These are phyloP conservation scores for Dione vanillae DNA, from an alignment of 2,888 invertebrate species.

Conservation along the genomic window DNA sequence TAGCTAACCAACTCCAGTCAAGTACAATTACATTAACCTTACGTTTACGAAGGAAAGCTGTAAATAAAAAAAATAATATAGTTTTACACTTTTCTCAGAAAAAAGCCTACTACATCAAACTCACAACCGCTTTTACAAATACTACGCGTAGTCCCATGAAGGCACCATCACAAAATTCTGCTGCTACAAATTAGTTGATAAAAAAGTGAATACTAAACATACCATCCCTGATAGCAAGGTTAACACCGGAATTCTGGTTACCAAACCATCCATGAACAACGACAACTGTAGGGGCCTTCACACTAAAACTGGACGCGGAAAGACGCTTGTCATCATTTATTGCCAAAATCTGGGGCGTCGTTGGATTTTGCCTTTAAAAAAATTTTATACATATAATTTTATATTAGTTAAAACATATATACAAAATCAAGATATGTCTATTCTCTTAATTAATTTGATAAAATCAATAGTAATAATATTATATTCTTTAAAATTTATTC, in stretches of 20 bases:
- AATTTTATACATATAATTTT: not conserved
- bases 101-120: too few relatives aligned
- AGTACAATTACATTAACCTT: conserved; percentile 61
- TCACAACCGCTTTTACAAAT: too few relatives aligned
- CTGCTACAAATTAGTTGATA: too few relatives aligned
- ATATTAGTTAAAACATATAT: too few relatives aligned
- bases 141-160: too few relatives aligned
- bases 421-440: too few relatives aligned
- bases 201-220: conserved; percentile 29
- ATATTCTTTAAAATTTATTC: not conserved
- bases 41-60: conserved; percentile 55
- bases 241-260: conserved; percentile 51
- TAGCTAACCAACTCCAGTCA: conserved; percentile 61
- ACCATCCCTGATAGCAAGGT: conserved; percentile 55
- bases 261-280: conserved; percentile 63
- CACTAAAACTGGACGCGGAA: conserved; percentile 57
- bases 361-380: conserved; percentile 54
- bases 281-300: conserved; percentile 54
- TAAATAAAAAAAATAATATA: not conserved
- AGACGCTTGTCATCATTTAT: conserved; percentile 56
- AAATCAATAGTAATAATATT: too few relatives aligned
- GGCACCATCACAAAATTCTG: too few relatives aligned
- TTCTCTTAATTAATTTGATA: too few relatives aligned
- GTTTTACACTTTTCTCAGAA: too few relatives aligned
- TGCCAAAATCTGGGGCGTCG: conserved; percentile 50